A percentile compares a stretch with the other conserved stretches of the same genome.
These are phyloP conservation scores for Papilio demoleus DNA, from an alignment of 2,888 invertebrate species.

Conservation along the genomic window DNA sequence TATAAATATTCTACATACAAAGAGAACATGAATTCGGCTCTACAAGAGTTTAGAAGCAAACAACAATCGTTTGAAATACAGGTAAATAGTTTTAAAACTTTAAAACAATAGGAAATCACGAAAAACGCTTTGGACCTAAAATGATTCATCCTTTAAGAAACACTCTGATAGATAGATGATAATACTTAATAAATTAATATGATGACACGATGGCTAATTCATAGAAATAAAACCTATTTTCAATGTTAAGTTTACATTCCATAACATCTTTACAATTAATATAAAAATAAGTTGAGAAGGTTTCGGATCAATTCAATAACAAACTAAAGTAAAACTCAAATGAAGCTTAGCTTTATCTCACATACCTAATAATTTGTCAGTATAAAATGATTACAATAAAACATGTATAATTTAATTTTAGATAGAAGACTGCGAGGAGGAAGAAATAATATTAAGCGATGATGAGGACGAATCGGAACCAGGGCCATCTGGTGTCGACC, in stretches of 20 bases:
- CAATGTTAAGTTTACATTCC: background rate
- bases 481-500: conserved; percentile 50
- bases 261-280: too few relatives aligned
- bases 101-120: background rate
- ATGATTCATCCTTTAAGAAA: too few relatives aligned
- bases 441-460: conserved; percentile 72
- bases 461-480: conserved; percentile 55
- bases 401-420: conserved; percentile 46
- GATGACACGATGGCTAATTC: background rate
- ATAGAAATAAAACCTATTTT: background rate
- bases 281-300: background rate
- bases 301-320: too few relatives aligned
- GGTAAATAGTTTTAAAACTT: conserved; percentile 50
- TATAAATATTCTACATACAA: conserved; percentile 58
- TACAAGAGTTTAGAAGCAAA: conserved; percentile 76
- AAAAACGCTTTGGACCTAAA: too few relatives aligned
- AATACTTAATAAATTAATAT: conserved; percentile 3
- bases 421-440: conserved; percentile 81
- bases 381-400: background rate
- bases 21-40: conserved; percentile 60
- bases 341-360: too few relatives aligned
- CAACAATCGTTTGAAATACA: conserved; percentile 80
- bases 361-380: too few relatives aligned
- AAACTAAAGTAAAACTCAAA: too few relatives aligned
- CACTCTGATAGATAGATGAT: too few relatives aligned